Percentiles rank a stretch among this genome's conserved stretches.
Evolutionary conservation across 2,797 vertebrate species (phyloP).

Genomic region (Adelosebastes latens): DNA sequence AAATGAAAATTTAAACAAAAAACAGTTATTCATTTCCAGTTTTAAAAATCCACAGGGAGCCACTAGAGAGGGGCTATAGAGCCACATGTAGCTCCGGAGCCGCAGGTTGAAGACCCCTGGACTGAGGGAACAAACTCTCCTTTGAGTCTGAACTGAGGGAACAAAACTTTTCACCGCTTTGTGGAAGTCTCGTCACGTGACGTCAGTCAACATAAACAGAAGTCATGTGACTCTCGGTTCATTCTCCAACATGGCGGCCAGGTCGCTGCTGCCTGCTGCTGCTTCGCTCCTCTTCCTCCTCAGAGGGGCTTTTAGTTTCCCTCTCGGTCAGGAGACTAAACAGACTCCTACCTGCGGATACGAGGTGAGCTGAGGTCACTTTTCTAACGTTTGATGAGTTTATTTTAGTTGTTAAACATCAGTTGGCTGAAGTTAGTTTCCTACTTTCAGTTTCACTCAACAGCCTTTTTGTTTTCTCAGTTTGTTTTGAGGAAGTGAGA

Average conservation of each 20-base stretch:
- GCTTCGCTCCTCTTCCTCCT: neutral
- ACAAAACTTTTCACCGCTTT: rapidly evolving
- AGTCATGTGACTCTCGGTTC: conserved; percentile 60
- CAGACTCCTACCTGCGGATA: conserved; percentile 62
- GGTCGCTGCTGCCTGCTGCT: rapidly evolving
- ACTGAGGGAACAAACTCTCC: too few species aligned
- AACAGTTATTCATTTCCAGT: too few species aligned
- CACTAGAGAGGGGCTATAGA: too few species aligned
- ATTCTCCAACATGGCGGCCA: conserved; percentile 59
- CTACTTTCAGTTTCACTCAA: conserved; percentile 16
- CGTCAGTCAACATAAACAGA: neutral
- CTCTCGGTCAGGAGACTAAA: conserved; percentile 20
- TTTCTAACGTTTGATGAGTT: rapidly evolving
- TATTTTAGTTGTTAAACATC: neutral
- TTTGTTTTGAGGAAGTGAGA: neutral
- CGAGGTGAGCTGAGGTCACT: conserved; percentile 36
- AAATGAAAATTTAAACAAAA: too few species aligned
- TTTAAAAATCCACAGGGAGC: too few species aligned
- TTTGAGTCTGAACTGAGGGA: neutral
- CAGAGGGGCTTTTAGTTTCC: conserved; percentile 40
- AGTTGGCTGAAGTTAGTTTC: rapidly evolving
- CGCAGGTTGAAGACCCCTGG: too few species aligned
- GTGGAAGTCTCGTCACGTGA: conserved; percentile 6
- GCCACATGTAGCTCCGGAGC: too few species aligned
- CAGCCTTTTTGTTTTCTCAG: neutral